Evolutionary conservation across 53 echinoderm and acorn worm genomes (phyloP).

Genomic region (Luidia sarsii): DNA sequence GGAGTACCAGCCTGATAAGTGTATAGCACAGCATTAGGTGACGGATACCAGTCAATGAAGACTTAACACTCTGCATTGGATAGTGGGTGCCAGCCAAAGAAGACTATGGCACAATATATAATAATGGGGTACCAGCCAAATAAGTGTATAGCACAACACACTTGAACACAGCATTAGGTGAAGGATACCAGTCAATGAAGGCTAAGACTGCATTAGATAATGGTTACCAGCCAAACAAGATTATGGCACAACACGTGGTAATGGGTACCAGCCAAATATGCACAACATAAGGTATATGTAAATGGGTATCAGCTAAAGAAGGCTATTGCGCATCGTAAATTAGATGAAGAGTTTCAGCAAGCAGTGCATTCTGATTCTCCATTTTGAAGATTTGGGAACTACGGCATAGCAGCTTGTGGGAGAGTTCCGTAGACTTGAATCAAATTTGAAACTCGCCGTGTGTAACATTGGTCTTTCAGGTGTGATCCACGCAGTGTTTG

Average conservation of each 20-base stretch:
- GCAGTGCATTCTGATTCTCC: no score
- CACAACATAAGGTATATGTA: background rate
- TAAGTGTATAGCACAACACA: slow-evolving; percentile 79
- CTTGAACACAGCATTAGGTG: slow-evolving; percentile 93
- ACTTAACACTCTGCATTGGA: slow-evolving; percentile 99
- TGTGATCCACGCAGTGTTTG: slow-evolving; percentile 85
- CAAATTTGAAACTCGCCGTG: no score
- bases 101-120: slow-evolving; percentile 92
- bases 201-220: slow-evolving; percentile 70
- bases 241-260: slow-evolving; percentile 94
- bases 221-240: slow-evolving; percentile 86
- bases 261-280: background rate
- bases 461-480: slow-evolving; percentile 49
- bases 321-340: no score
- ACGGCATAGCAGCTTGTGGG: no score
- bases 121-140: slow-evolving; percentile 48
- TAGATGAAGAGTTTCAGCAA: no score
- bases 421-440: no score
- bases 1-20: slow-evolving; percentile 74
- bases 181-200: slow-evolving; percentile 45
- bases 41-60: slow-evolving; percentile 35
- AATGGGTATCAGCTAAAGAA: no score
- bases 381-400: no score
- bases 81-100: slow-evolving; percentile 87
- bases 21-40: slow-evolving; percentile 88